phyloP scores from a whole-genome alignment of 2,888 invertebrate species.

The Drosophila birchii region DNA sequence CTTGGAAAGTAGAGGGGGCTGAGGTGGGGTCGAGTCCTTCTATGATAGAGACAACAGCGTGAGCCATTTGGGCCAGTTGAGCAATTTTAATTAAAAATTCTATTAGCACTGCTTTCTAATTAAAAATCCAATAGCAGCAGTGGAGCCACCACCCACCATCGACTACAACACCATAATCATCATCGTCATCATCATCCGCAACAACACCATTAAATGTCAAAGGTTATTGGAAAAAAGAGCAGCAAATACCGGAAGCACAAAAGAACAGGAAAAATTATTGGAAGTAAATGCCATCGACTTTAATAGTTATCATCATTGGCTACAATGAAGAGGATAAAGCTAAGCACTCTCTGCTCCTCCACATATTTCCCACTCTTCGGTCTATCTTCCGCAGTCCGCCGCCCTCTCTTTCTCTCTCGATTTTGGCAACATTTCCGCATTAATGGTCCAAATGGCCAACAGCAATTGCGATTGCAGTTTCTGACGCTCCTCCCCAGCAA shows the following conservation, averaged over 20 bases:
- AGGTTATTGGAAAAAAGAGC: conserved; percentile 31
- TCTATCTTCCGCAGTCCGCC: not conserved
- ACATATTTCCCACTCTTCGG: not conserved
- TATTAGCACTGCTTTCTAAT: conserved; percentile 75
- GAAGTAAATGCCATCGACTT: conserved; percentile 54
- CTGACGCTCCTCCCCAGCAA: conserved; percentile 60
- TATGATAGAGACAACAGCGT: conserved; percentile 29
- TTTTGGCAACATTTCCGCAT: conserved; percentile 55
- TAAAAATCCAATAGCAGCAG: conserved; percentile 57
- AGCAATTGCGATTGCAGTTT: conserved; percentile 48
- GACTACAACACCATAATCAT: conserved; percentile 2
- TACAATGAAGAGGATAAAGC: conserved; percentile 41
- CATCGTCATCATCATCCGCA: conserved; percentile 22
- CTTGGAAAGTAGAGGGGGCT: conserved; percentile 48
- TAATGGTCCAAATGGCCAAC: conserved; percentile 46
- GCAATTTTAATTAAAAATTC: conserved; percentile 79
- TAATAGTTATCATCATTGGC: conserved; percentile 51
- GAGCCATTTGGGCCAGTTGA: conserved; percentile 39
- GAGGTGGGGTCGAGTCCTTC: conserved; percentile 20
- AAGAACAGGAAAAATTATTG: conserved; percentile 41
- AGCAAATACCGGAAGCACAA: conserved; percentile 5
- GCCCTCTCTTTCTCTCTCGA: not conserved
- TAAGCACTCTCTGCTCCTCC: conserved; percentile 11
- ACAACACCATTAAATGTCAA: conserved; percentile 38
- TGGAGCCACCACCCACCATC: conserved; percentile 11